Evolutionary conservation across 2,888 invertebrate genomes (phyloP).

Genomic region (Sinohyriopsis cumingii): DNA sequence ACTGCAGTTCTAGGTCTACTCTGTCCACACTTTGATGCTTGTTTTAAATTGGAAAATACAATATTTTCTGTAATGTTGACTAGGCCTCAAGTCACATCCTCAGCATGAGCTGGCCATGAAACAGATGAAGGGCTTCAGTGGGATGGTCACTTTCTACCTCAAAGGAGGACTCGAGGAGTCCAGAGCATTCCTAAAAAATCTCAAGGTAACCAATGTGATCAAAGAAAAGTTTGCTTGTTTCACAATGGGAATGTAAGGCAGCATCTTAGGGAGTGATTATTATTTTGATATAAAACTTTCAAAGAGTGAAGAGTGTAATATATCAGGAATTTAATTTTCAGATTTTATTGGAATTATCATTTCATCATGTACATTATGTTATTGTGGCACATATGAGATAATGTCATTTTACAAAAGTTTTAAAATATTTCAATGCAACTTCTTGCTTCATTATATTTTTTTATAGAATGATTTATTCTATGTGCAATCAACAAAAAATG

Average conservation of each 20-base stretch:
- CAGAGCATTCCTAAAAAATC: slow-evolving; percentile 59
- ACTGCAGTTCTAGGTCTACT: neutral
- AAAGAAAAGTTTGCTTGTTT: neutral
- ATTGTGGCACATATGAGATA: too few relatives aligned
- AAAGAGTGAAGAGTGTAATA: too few relatives aligned
- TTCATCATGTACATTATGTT: too few relatives aligned
- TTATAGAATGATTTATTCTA: too few relatives aligned
- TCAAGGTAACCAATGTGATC: slow-evolving; percentile 56
- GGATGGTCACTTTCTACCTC: slow-evolving; percentile 71
- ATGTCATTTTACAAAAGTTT: too few relatives aligned
- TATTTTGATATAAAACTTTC: neutral
- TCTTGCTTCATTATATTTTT: too few relatives aligned
- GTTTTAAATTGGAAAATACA: neutral
- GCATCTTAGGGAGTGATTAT: neutral
- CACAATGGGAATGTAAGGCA: neutral
- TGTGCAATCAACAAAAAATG: too few relatives aligned
- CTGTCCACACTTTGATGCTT: neutral
- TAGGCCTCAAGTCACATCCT: slow-evolving; percentile 68
- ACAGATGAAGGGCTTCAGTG: slow-evolving; percentile 71
- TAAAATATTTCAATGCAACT: too few relatives aligned
- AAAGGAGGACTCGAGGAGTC: slow-evolving; percentile 68
- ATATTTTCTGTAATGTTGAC: slow-evolving; percentile 1
- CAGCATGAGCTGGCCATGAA: slow-evolving; percentile 68
- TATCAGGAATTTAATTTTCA: too few relatives aligned
- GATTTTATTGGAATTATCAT: too few relatives aligned